Evolutionary conservation across 2,113 vertebrate genomes (phyloP).

Genomic region (Numida meleagris): DNA sequence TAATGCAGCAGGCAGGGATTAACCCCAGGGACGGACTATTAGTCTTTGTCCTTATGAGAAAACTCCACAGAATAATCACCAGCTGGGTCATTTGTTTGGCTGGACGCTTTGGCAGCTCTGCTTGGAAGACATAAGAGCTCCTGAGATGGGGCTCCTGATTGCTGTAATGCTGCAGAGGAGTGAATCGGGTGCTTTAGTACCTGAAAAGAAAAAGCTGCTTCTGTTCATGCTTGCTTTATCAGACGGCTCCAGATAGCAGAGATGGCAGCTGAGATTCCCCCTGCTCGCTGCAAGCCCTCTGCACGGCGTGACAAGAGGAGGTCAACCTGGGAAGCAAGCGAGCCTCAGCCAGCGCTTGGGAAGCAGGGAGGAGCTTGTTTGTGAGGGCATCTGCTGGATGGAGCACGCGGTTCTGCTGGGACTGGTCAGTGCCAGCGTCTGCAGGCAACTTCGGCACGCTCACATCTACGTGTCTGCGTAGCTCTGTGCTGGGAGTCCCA

Average conservation of each 20-base stretch:
- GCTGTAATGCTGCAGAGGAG: neutral
- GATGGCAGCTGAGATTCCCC: neutral
- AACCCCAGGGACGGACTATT: neutral
- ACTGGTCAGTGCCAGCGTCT: rapidly evolving
- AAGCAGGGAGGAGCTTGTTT: neutral
- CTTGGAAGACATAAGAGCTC: neutral
- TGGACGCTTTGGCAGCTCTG: neutral
- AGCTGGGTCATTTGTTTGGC: neutral
- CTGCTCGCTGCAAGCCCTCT: neutral
- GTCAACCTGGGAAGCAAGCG: neutral
- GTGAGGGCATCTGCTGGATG: neutral
- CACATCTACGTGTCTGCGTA: rapidly evolving
- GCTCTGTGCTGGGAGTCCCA: rapidly evolving
- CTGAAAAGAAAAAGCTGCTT: rapidly evolving
- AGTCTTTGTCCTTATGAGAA: neutral
- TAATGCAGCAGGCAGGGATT: neutral
- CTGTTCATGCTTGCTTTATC: rapidly evolving
- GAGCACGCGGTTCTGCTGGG: rapidly evolving
- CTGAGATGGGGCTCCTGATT: rapidly evolving
- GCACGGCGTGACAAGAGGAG: rapidly evolving
- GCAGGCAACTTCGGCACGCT: neutral
- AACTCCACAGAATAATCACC: neutral
- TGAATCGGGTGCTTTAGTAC: rapidly evolving
- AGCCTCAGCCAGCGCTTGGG: rapidly evolving
- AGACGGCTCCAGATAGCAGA: neutral